These are phyloP conservation scores for Tachysurus vachellii DNA, from an alignment of 2,113 vertebrate species.

Conservation along the genomic window DNA sequence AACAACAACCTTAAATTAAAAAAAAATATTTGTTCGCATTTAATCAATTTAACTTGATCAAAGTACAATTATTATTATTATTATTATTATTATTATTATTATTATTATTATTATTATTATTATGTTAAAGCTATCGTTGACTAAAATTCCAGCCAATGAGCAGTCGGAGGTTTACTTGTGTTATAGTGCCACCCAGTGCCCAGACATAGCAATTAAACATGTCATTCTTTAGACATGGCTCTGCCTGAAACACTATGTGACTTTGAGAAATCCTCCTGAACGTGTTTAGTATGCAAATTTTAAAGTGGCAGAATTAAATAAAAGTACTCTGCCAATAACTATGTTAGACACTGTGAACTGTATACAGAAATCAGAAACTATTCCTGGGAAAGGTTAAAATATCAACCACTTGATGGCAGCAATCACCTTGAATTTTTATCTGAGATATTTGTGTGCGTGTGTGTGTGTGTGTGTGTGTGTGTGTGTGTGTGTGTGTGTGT, in stretches of 20 bases:
- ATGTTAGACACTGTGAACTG: background rate
- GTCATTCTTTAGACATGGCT: background rate
- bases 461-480: too few species aligned
- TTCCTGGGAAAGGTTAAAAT: background rate
- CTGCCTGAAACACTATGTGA: background rate
- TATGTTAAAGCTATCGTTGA: background rate
- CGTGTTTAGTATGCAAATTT: background rate
- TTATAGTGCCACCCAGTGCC: slow-evolving; percentile 20
- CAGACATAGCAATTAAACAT: background rate
- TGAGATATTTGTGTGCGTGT: background rate
- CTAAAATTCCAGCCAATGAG: background rate
- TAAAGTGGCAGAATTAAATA: background rate
- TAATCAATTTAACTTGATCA: background rate
- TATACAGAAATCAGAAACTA: background rate
- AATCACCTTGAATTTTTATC: background rate
- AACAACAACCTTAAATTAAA: too few species aligned
- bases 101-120: background rate
- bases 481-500: too few species aligned
- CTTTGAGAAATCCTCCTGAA: background rate
- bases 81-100: background rate
- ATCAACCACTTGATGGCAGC: slow-evolving; percentile 35
- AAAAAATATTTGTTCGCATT: too few species aligned
- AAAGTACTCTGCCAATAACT: background rate
- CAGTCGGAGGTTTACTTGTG: background rate
- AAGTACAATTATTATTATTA: too few species aligned